Evolutionary conservation across 2,797 vertebrate species (phyloP).

Genomic region (Jordanella pulchra): DNA sequence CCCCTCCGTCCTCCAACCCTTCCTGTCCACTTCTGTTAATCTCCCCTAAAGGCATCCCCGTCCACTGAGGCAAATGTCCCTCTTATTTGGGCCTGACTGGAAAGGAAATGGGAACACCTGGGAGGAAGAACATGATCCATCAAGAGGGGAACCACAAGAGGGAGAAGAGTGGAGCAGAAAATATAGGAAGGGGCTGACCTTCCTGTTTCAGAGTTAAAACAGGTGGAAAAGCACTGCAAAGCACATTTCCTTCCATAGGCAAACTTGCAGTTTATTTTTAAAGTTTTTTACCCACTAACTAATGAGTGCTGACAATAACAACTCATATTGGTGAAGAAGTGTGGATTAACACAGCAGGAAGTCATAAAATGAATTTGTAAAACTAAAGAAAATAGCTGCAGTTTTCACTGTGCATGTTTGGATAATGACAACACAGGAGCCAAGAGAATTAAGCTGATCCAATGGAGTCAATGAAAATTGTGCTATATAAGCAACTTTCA

Average conservation of each 20-base stretch:
- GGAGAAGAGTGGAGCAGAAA: conserved; percentile 47
- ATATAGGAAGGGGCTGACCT: conserved; percentile 59
- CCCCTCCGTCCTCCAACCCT: conserved; percentile 59
- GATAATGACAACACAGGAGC: neutral
- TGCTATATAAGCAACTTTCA: neutral
- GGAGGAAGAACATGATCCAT: conserved; percentile 64
- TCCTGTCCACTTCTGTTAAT: conserved; percentile 64
- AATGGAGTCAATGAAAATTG: neutral
- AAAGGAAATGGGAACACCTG: conserved; percentile 76
- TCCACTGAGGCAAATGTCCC: conserved; percentile 70
- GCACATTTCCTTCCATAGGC: neutral
- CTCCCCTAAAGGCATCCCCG: conserved; percentile 64
- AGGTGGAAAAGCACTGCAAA: conserved; percentile 48
- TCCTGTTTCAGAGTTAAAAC: conserved; percentile 64
- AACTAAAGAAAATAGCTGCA: neutral
- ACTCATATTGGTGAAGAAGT: neutral
- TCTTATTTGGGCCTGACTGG: conserved; percentile 71
- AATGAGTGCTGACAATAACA: neutral
- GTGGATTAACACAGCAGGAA: neutral
- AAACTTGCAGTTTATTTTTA: neutral
- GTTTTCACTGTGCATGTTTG: neutral
- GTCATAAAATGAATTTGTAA: neutral
- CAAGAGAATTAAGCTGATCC: neutral
- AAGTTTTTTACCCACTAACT: neutral
- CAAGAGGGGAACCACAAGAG: conserved; percentile 35